phyloP scores from a whole-genome alignment of 2,888 invertebrate species.

The Tolmerus cingulatus region DNA sequence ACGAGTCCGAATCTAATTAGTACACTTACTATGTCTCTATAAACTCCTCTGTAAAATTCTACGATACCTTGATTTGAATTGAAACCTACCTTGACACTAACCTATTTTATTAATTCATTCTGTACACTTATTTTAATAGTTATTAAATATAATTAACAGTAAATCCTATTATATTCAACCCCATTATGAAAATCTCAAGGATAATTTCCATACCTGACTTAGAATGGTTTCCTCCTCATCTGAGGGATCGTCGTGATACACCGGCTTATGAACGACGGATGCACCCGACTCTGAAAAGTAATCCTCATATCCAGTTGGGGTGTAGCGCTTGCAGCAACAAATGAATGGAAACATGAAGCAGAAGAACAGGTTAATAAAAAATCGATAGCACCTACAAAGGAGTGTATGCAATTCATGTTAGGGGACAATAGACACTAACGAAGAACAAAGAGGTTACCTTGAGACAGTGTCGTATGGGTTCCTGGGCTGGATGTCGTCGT shows the following conservation, averaged over 20 bases:
- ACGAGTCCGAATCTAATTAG: too few relatives aligned
- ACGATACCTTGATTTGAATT: too few relatives aligned
- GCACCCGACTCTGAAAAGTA: slow-evolving; percentile 54
- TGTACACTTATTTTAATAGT: too few relatives aligned
- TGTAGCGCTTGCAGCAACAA: slow-evolving; percentile 55
- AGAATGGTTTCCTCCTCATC: slow-evolving; percentile 51
- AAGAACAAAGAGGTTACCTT: slow-evolving; percentile 48
- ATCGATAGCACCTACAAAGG: slow-evolving; percentile 50
- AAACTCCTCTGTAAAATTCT: too few relatives aligned
- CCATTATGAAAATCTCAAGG: too few relatives aligned
- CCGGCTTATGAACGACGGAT: slow-evolving; percentile 47
- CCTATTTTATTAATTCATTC: too few relatives aligned
- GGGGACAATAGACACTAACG: background rate
- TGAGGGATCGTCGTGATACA: background rate
- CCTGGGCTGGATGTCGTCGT: slow-evolving; percentile 54
- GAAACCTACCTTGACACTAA: too few relatives aligned
- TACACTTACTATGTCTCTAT: too few relatives aligned
- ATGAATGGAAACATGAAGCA: slow-evolving; percentile 54
- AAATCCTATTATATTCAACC: too few relatives aligned
- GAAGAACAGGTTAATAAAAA: slow-evolving; percentile 54
- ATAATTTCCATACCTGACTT: slow-evolving; percentile 42
- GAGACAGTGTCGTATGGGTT: slow-evolving; percentile 51
- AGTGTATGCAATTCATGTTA: background rate
- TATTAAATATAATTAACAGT: too few relatives aligned
- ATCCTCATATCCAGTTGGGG: slow-evolving; percentile 53